Conservation (phyloP, 1,140 invertebrate species). For the Venustaconcha ellipsiformis region DNA sequence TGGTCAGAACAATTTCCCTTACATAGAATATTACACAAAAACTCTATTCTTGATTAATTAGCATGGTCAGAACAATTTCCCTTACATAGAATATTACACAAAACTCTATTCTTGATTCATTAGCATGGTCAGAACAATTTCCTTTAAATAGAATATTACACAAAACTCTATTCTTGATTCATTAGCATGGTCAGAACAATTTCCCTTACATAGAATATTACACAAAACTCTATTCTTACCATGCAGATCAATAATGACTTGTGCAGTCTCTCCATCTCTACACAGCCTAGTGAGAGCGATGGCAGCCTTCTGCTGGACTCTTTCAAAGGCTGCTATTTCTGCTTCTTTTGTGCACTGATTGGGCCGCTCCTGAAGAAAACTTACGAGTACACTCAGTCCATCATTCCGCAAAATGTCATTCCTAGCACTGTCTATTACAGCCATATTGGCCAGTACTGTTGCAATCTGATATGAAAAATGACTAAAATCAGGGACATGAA, state of each 20-base stretch:
- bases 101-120: conserved; percentile 2
- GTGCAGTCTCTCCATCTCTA: conserved; percentile 78
- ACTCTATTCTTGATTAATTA: too few species aligned
- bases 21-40: not conserved
- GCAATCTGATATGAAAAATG: conserved; percentile 71
- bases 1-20: too few species aligned
- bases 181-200: too few species aligned
- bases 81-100: not conserved
- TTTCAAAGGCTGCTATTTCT: conserved; percentile 78
- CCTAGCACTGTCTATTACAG: conserved; percentile 76
- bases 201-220: too few species aligned
- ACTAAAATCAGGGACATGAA: not conserved
- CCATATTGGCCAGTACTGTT: conserved; percentile 84
- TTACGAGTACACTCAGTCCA: conserved; percentile 80
- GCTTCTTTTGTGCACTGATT: conserved; percentile 70
- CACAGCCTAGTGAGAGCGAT: conserved; percentile 87
- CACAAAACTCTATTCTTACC: conserved; percentile 67
- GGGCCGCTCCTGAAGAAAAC: conserved; percentile 80
- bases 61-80: too few species aligned
- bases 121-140: too few species aligned
- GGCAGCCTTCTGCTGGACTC: conserved; percentile 86
- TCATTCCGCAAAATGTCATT: conserved; percentile 73
- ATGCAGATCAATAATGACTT: conserved; percentile 80
- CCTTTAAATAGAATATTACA: not conserved
- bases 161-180: not conserved